Evolutionary conservation across 1,140 invertebrate genomes (phyloP), one percentile per base, ranked within the genome.

Genomic region (Trissolcus basalis): DNA sequence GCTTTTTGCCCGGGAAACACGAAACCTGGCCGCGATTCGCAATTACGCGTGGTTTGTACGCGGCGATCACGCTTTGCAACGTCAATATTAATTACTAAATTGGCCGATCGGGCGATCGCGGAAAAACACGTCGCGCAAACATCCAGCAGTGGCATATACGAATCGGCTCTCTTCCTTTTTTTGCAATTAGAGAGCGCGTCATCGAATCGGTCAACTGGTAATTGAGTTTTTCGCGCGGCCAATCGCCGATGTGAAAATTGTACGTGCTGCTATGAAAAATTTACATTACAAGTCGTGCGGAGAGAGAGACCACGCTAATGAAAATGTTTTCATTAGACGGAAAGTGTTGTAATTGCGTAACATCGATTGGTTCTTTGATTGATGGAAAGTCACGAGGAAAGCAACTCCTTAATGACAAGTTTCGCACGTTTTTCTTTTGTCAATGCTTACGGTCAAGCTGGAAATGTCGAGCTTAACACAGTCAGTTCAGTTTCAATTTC

Each of bases 61-160:
- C 79, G 81, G 82, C 83, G 85, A 84, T 86, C 86, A 85, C 79
- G 77, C 68, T 27, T 27, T 27, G 73, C 77, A 82, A 83, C 82
- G 82, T 86, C 81, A 79, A 81, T 82, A 85, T 85, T 83, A 86
- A 87, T 86, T 86, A 83, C 77, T 84, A 85, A 86, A 87, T 85
- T 82, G 79, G 81, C 48, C 48, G 70, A 79, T 76, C 75, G 75
- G n/a, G 8, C 19, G 47, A 54, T 69, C 47, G 50, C 45, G 55
- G 65, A 76, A 76, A 76, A 77, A 77, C 60, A 51, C 58, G 63
- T 47, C 55, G 41, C 50, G 15, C 44, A 35, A 32, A 32, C n/a
- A n/a, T n/a, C 13, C 32, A 16, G 27, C 27, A n/a, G n/a, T n/a
- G n/a, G n/a, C n/a, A 43, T 1, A 39, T 27, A 3, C 45, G 35